Evolutionary conservation across 2,797 vertebrate genomes (phyloP).

Genomic region (Manis pentadactyla): DNA sequence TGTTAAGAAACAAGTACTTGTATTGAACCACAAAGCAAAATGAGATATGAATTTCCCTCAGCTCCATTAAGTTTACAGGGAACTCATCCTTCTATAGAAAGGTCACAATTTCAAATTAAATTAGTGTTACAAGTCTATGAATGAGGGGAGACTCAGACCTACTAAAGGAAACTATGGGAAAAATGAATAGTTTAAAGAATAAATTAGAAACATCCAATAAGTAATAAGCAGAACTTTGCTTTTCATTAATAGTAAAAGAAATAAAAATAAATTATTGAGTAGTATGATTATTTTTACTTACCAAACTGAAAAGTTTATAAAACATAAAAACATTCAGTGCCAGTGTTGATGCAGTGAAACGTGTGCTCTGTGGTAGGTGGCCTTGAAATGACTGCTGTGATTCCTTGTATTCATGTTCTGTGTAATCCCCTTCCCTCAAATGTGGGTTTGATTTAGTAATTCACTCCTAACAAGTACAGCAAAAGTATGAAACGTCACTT

Average conservation of each 20-base stretch:
- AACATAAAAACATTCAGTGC: background rate
- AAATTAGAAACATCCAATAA: conserved; percentile 28
- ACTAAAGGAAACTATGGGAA: background rate
- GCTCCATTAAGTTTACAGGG: background rate
- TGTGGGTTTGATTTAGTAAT: background rate
- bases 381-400: background rate
- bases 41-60: conserved; percentile 11
- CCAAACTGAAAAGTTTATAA: background rate
- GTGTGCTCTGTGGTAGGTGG: background rate
- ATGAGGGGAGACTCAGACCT: background rate
- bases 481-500: background rate
- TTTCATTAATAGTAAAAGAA: background rate
- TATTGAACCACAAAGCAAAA: conserved; percentile 46
- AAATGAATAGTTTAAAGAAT: background rate
- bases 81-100: background rate
- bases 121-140: conserved; percentile 31
- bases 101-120: conserved; percentile 73
- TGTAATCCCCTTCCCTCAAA: background rate
- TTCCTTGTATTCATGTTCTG: background rate
- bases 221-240: background rate
- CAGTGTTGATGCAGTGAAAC: background rate
- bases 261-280: background rate
- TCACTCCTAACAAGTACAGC: background rate
- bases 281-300: background rate
- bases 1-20: conserved; percentile 27